phyloP scores from a whole-genome alignment of 2,888 invertebrate species.

The Ichneumoninae sp. region DNA sequence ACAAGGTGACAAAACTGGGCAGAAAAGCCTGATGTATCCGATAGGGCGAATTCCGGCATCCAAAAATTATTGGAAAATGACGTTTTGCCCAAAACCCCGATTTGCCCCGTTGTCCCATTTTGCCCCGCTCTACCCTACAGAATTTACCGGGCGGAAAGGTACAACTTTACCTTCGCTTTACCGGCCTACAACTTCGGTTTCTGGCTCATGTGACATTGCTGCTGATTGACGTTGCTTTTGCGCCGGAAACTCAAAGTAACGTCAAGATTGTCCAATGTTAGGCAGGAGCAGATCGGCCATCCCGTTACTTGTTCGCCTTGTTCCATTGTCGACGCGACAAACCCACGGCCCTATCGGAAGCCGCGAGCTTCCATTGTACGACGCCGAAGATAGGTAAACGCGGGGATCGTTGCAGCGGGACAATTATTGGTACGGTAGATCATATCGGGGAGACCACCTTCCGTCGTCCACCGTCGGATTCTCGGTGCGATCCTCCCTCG shows the following conservation, averaged over 20 bases:
- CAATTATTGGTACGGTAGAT: slow-evolving; percentile 60
- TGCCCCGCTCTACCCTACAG: not conserved
- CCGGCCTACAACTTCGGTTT: not conserved
- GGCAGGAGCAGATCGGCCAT: not conserved
- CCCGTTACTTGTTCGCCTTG: not conserved
- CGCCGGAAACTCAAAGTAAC: too few species aligned
- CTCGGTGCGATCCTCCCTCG: not conserved
- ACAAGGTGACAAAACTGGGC: too few species aligned
- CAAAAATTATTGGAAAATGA: too few species aligned
- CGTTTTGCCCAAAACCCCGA: too few species aligned
- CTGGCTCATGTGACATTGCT: not conserved
- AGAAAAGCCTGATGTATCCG: too few species aligned
- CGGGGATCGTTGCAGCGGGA: slow-evolving; percentile 38
- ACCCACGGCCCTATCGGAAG: too few species aligned
- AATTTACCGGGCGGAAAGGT: not conserved
- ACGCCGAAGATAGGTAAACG: not conserved
- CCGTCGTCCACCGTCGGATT: slow-evolving; percentile 3
- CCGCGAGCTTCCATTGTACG: too few species aligned
- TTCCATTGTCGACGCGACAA: not conserved
- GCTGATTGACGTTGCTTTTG: too few species aligned
- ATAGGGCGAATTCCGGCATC: too few species aligned
- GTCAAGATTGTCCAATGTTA: not conserved
- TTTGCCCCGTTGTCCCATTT: too few species aligned
- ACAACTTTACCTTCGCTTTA: too few species aligned
- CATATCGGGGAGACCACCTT: slow-evolving; percentile 48